Evolutionary conservation across 35 echinoderm and acorn worm species (phyloP), one percentile per base, ranked within the genome.

Genomic region (Amphiura filiformis): DNA sequence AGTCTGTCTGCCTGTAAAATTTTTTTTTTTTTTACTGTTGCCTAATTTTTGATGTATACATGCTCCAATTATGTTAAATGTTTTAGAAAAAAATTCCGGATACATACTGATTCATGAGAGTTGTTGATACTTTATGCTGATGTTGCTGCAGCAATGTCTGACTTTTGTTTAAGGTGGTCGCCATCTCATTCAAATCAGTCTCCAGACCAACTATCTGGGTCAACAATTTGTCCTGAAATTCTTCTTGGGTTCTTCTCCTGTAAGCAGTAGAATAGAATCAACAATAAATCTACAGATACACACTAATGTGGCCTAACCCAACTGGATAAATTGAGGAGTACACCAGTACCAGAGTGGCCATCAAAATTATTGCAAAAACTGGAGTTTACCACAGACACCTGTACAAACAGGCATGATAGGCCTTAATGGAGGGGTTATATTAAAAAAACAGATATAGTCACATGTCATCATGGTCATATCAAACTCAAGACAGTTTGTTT

Each of bases 191-290:
- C 23, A 83, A 47, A 23, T 83, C 81, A 30, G 38, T 34, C 44
- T 83, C 81, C 40, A 83, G 34, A 32, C 39, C 40, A 4, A 83
- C 38, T 13, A 83, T 61, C 31, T 83, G 14, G 7, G 13, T 47
- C 41, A 83, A 34, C 23, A 83, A 34, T 1, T 32, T 13, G 22
- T 34, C 52, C 41, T 83, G 40, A n/a, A 83, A 83, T 9, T 83
- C 81, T 18, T 83, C 81, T 41, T 83, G 81, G 52, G 38, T 32
- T 44, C 52, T 56, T 39, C 39, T 83, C 38, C 81, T 83, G 40
- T 31, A 40, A 39, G n/a, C n/a, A n/a, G n/a, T n/a, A n/a, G n/a
- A n/a, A n/a, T n/a, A n/a, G n/a, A n/a, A 78, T 35, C 23, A 35
- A 79, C 32, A 0, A 79, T 35, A 7, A 35, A 18, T 31, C 34